Percentiles rank a stretch among this genome's conserved stretches.
Evolutionary conservation across 2,797 vertebrate species (phyloP).

Genomic region (Lutjanus campechanus): DNA sequence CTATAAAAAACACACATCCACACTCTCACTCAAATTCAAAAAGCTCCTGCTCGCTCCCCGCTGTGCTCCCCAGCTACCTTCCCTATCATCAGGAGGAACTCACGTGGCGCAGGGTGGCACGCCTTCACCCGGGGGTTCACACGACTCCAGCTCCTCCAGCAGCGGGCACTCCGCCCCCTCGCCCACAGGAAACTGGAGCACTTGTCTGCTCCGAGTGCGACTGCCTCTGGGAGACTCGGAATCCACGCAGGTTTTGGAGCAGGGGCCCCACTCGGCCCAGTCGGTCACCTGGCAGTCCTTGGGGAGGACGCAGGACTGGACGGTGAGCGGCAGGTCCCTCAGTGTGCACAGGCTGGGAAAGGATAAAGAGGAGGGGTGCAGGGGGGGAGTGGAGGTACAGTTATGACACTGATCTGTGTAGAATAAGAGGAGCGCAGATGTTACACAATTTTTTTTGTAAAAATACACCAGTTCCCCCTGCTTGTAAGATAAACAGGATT

Average conservation of each 20-base stretch:
- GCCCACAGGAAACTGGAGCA: slow-evolving; percentile 90
- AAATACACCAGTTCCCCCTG: neutral
- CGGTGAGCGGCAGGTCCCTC: slow-evolving; percentile 90
- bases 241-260: slow-evolving; percentile 91
- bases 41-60: neutral
- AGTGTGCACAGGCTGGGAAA: slow-evolving; percentile 89
- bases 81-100: slow-evolving; percentile 73
- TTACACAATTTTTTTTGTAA: neutral
- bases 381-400: neutral
- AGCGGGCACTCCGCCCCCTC: slow-evolving; percentile 87
- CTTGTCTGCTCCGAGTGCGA: slow-evolving; percentile 86
- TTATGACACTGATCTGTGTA: neutral
- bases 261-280: slow-evolving; percentile 92
- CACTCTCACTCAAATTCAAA: neutral
- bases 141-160: slow-evolving; percentile 89
- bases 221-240: slow-evolving; percentile 83
- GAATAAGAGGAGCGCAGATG: neutral
- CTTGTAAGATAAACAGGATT: neutral
- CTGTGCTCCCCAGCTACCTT: neutral
- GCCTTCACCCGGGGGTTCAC: slow-evolving; percentile 86
- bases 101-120: slow-evolving; percentile 91
- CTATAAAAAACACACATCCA: slow-evolving; percentile 4
- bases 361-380: neutral
- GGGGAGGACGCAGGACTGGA: slow-evolving; percentile 93
- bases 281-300: slow-evolving; percentile 93